These are phyloP conservation scores for Barnardius zonarius DNA, from an alignment of 2,113 vertebrate species.

Conservation along the genomic window DNA sequence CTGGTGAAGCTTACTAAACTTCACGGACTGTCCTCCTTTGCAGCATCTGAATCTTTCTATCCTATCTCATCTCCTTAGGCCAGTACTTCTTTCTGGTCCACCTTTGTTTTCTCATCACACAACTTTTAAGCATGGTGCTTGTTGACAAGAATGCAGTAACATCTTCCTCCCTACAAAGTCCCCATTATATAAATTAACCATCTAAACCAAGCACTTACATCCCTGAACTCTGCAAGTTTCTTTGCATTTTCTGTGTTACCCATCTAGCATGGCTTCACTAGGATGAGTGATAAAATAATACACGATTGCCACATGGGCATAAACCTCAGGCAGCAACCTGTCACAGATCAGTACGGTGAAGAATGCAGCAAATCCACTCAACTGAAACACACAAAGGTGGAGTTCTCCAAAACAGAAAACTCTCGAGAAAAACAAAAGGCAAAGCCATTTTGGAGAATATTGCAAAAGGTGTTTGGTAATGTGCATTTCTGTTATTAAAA, in stretches of 20 bases:
- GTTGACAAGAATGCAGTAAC: neutral
- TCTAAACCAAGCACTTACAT: neutral
- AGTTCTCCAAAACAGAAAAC: neutral
- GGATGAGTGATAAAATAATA: neutral
- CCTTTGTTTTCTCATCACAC: neutral
- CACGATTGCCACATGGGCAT: neutral
- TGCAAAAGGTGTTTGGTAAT: neutral
- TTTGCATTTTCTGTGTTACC: neutral
- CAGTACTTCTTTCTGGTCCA: neutral
- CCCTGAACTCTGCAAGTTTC: neutral
- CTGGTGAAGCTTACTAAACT: neutral
- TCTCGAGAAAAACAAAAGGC: neutral
- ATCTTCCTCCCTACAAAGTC: neutral
- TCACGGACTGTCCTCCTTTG: neutral
- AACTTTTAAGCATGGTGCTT: neutral
- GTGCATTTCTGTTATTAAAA: neutral
- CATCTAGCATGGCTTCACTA: neutral
- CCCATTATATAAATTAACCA: neutral
- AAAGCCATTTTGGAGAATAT: neutral
- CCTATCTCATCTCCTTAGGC: neutral
- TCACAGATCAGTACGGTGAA: neutral
- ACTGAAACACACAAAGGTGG: neutral
- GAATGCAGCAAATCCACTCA: neutral
- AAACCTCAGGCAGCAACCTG: neutral
- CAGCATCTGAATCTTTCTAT: neutral